Evolutionary conservation across 2,888 invertebrate species (phyloP).

Genomic region (Dorcus hopei): DNA sequence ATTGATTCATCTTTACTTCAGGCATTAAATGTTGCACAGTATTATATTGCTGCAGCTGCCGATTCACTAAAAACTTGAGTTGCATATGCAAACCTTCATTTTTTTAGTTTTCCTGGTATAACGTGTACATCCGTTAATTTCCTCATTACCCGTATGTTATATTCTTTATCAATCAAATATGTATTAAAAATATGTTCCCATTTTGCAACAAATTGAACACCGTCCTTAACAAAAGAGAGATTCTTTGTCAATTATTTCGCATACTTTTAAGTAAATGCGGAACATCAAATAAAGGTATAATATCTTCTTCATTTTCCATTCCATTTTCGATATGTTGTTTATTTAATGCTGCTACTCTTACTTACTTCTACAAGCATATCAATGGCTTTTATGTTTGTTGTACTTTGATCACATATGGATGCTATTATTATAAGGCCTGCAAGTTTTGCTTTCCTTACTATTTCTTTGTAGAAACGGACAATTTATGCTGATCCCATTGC

Average conservation of each 20-base stretch:
- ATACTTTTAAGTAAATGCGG: constrained; percentile 23
- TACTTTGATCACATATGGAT: background rate
- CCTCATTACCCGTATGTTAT: constrained; percentile 14
- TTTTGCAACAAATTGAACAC: constrained; percentile 10
- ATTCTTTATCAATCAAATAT: constrained; percentile 17
- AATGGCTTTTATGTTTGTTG: background rate
- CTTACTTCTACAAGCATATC: background rate
- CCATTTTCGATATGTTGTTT: background rate
- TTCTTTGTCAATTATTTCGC: constrained; percentile 21
- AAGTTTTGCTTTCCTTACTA: background rate
- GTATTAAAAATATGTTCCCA: constrained; percentile 22
- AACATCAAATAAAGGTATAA: constrained; percentile 21
- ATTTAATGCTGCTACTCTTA: background rate
- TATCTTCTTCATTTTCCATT: background rate
- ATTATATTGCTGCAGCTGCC: constrained; percentile 22
- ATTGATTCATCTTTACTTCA: background rate
- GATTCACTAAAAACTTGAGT: constrained; percentile 25
- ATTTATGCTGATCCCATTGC: background rate
- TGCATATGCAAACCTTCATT: constrained; percentile 24
- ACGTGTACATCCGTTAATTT: constrained; percentile 22
- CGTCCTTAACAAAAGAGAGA: constrained; percentile 11
- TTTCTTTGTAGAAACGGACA: background rate
- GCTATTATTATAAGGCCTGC: background rate
- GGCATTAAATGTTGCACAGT: background rate
- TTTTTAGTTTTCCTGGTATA: constrained; percentile 19